Base-by-base conservation (phyloP, 2,113 vertebrate genomes). In the Pterocles gutturalis region DNA sequence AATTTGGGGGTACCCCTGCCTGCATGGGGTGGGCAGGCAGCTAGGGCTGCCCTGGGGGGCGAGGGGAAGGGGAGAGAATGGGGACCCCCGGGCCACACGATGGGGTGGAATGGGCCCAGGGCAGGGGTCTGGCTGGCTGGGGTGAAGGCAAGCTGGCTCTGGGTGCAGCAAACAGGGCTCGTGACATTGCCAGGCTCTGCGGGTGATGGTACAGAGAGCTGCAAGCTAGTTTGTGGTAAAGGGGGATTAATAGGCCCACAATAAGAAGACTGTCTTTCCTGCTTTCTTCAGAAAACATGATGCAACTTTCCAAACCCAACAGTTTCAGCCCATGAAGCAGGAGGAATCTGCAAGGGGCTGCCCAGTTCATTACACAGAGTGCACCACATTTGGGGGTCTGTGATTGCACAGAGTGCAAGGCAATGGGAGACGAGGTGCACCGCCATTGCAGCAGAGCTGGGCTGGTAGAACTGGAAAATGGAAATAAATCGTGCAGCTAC, bases 331-430 rank as follows among this genome's bases (percentile, higher is more conserved):
- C 25, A 0, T 1, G 38, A 5, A 14, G 38, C 25, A 36, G 71
- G 21, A 26, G 53, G 28, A 29, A 57, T 0, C 38, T 57, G 55
- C 2, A 1, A 19, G 54, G n/a, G 28, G 11, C 31, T 38, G 71
- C n/a, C 21, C 71, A 7, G 76, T 13, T 26, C 36, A 4, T 45
- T 65, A 11, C n/a, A 13, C 34, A 4, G 7, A 38, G 41, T 19
- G 0, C 18, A 1, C 10, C 0, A 1, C 3, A 9, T 13, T 3
- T 13, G 38, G 45, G 34, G 7, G 28, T 4, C n/a, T 11, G 54
- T 24, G 34, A 45, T 38, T 2, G 49, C 38, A 19, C 24, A 4
- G 48, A 6, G 43, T 1, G 4, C 13, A 0, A 55, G 58, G 36
- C 48, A 7, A 3, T 1, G 17, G 46, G 36, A 13, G 14, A 41